A percentile compares a stretch with the other conserved stretches of the same genome.
Evolutionary conservation across 2,113 vertebrate genomes (phyloP).

Genomic region (Lonchura striata): DNA sequence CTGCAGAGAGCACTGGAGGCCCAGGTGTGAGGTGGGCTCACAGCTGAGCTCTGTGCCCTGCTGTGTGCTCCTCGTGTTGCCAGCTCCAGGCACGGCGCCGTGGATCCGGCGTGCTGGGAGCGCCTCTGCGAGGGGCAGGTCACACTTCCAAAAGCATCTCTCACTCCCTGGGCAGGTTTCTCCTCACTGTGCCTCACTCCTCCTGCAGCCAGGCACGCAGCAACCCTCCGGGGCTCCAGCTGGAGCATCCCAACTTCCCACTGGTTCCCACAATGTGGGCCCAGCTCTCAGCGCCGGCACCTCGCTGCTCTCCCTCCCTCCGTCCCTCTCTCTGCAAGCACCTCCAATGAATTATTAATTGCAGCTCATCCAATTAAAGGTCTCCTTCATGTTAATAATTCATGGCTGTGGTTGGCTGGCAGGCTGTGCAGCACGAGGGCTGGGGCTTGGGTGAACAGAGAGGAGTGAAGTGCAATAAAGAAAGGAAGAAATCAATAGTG

Average conservation of each 20-base stretch:
- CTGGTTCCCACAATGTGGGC: background rate
- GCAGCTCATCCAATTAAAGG: slow-evolving; percentile 61
- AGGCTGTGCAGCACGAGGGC: slow-evolving; percentile 5
- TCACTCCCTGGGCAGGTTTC: background rate
- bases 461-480: slow-evolving; percentile 56
- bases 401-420: slow-evolving; percentile 41
- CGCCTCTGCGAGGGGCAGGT: background rate
- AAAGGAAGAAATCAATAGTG: slow-evolving; percentile 61
- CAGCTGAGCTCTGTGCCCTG: background rate
- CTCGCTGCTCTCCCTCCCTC: background rate
- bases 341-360: slow-evolving; percentile 64
- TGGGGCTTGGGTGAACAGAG: slow-evolving; percentile 2
- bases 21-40: background rate
- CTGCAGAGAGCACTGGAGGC: background rate
- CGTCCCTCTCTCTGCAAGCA: background rate
- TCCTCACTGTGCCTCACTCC: background rate
- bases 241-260: background rate
- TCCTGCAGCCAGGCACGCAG: background rate
- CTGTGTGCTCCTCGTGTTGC: background rate
- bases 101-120: background rate
- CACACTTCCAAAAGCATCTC: background rate
- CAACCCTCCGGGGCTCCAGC: background rate
- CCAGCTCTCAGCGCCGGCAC: background rate
- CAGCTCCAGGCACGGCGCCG: background rate
- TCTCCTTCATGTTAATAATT: slow-evolving; percentile 49